Percentiles rank a stretch among this genome's conserved stretches.
These are phyloP conservation scores for Galagoides demidoff DNA, from an alignment of 2,797 vertebrate species.

Conservation along the genomic window DNA sequence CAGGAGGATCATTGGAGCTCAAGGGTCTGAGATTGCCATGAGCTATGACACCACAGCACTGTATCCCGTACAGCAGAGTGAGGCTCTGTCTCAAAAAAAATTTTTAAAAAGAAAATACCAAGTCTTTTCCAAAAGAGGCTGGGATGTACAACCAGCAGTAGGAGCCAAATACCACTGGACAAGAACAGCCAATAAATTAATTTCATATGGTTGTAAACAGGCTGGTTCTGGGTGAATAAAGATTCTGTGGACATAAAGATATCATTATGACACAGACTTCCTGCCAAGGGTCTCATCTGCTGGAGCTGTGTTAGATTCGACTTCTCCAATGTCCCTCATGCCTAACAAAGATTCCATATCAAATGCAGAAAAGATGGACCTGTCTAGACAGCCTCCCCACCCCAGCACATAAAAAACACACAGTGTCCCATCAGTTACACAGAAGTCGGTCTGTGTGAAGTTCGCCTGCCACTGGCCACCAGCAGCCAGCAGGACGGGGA, in stretches of 20 bases:
- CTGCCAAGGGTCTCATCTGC: constrained; percentile 36
- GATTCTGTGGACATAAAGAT: constrained; percentile 50
- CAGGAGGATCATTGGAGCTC: too few species aligned
- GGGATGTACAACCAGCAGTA: background rate
- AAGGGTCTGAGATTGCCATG: too few species aligned
- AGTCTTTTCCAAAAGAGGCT: constrained; percentile 55
- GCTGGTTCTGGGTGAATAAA: constrained; percentile 49
- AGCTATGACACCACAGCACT: too few species aligned
- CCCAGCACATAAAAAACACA: background rate
- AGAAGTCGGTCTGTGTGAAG: background rate
- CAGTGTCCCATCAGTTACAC: background rate
- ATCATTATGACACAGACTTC: constrained; percentile 56
- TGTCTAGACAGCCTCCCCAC: constrained; percentile 59
- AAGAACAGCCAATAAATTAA: constrained; percentile 71
- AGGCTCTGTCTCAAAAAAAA: too few species aligned
- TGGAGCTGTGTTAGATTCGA: constrained; percentile 56
- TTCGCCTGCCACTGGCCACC: background rate
- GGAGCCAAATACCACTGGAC: constrained; percentile 61
- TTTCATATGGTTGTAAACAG: constrained; percentile 61
- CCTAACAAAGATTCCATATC: constrained; percentile 64
- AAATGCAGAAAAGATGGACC: constrained; percentile 60
- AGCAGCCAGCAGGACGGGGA: background rate
- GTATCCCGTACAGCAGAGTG: too few species aligned
- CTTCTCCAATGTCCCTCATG: constrained; percentile 31
- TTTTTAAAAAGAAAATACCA: background rate